Evolutionary conservation across 37 sponge, comb jelly and placozoan species (phyloP).

Genomic region (Eunapius fragilis): DNA sequence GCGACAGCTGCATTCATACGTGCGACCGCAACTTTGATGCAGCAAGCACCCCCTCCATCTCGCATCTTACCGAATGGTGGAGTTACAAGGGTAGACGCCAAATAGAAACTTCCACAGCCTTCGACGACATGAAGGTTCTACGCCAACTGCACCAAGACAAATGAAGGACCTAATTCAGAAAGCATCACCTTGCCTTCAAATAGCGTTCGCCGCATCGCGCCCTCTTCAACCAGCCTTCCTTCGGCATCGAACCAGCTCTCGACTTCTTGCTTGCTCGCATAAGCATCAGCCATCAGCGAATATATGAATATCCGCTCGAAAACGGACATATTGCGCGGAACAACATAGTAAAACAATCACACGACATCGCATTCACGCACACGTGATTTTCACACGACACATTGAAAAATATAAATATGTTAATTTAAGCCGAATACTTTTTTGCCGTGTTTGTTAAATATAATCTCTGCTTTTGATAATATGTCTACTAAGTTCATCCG

Average conservation of each 20-base stretch:
- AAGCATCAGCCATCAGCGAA: background rate
- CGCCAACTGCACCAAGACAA: conserved; percentile 41
- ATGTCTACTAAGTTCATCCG: conserved; percentile 59
- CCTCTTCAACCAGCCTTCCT: conserved; percentile 79
- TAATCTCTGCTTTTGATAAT: conserved; percentile 47
- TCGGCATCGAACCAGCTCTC: conserved; percentile 67
- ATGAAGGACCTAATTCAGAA: background rate
- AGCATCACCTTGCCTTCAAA: conserved; percentile 56
- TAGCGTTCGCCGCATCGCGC: conserved; percentile 45
- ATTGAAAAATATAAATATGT: background rate
- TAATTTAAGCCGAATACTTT: background rate
- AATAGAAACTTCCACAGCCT: conserved; percentile 84
- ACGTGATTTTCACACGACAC: too few relatives aligned
- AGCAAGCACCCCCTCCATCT: too few relatives aligned
- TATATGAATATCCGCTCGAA: background rate
- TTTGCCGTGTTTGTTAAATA: conserved; percentile 74
- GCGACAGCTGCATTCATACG: too few relatives aligned
- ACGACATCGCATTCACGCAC: too few relatives aligned
- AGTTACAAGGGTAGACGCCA: conserved; percentile 72
- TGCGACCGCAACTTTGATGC: too few relatives aligned
- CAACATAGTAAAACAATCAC: too few relatives aligned
- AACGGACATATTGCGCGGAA: background rate
- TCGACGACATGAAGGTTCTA: conserved; percentile 55
- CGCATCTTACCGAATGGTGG: conserved; percentile 70
- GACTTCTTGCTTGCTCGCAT: conserved; percentile 27